phyloP scores from a whole-genome alignment of 2,113 vertebrate genomes.

The Larimichthys crocea region DNA sequence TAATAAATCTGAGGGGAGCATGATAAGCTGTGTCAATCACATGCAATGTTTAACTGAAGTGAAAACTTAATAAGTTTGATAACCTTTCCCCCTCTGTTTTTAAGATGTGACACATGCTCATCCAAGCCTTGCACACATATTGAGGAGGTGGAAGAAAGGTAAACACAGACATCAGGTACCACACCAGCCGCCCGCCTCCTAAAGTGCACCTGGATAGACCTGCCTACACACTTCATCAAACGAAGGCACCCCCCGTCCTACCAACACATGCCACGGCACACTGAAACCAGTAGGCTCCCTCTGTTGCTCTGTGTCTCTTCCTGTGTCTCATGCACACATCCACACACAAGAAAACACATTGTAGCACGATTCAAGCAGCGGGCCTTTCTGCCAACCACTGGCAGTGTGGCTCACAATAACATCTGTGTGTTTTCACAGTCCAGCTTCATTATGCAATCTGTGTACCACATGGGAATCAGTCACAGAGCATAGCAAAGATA shows the following conservation, averaged over 20 bases:
- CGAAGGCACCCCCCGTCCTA: conserved; percentile 10
- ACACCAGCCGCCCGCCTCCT: conserved; percentile 19
- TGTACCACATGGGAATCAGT: conserved; percentile 57
- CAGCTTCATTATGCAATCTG: conserved; percentile 75
- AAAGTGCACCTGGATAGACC: conserved; percentile 34
- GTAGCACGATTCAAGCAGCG: conserved; percentile 42
- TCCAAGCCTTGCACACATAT: not conserved
- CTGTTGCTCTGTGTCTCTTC: conserved; percentile 6
- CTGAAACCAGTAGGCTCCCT: conserved; percentile 40
- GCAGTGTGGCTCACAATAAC: conserved; percentile 70
- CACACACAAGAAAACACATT: conserved; percentile 56
- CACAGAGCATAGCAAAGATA: conserved; percentile 42
- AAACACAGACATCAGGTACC: conserved; percentile 28
- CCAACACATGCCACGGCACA: conserved; percentile 35
- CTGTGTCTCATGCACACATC: conserved; percentile 26
- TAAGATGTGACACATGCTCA: not conserved
- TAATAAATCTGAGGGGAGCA: too few relatives aligned
- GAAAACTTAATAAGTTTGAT: too few relatives aligned
- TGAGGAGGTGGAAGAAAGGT: not conserved
- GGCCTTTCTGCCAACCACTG: conserved; percentile 64
- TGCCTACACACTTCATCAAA: conserved; percentile 8
- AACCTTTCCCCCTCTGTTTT: not conserved
- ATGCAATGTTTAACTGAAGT: too few relatives aligned
- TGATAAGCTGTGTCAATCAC: too few relatives aligned
- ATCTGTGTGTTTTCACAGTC: conserved; percentile 68